Evolutionary conservation across 2,113 vertebrate genomes (phyloP).

Genomic region (Pelecanoides urinatrix): DNA sequence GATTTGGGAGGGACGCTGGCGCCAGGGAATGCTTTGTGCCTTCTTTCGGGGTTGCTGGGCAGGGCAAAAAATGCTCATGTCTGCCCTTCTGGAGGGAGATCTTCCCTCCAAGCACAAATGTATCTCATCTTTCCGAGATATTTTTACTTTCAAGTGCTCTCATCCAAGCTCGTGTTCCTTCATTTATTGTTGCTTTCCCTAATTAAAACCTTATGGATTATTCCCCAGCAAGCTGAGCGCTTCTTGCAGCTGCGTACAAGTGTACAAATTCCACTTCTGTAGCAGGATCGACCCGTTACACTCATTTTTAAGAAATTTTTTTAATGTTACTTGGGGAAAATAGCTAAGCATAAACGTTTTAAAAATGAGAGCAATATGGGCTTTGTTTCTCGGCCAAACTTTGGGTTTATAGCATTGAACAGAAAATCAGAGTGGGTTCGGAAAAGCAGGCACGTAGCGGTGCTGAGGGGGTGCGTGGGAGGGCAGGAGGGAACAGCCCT

Average conservation of each 20-base stretch:
- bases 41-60: neutral
- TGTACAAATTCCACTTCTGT: neutral
- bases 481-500: neutral
- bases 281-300: neutral
- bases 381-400: neutral
- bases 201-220: constrained; percentile 36
- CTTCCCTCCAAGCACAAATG: neutral
- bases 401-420: neutral
- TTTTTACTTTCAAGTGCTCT: constrained; percentile 14
- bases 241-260: neutral
- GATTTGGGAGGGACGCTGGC: neutral
- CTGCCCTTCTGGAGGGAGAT: neutral
- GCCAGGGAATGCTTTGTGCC: neutral
- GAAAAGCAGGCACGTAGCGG: fast-evolving
- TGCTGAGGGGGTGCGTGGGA: fast-evolving
- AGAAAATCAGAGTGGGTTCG: neutral
- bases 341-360: neutral
- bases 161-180: neutral
- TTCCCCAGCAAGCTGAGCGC: neutral
- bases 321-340: neutral
- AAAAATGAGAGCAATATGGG: neutral
- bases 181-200: constrained; percentile 3
- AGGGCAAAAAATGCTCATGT: neutral
- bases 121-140: neutral
- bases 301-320: neutral